Conservation (phyloP, 2,797 vertebrate species). For the Lagothrix lagotricha region DNA sequence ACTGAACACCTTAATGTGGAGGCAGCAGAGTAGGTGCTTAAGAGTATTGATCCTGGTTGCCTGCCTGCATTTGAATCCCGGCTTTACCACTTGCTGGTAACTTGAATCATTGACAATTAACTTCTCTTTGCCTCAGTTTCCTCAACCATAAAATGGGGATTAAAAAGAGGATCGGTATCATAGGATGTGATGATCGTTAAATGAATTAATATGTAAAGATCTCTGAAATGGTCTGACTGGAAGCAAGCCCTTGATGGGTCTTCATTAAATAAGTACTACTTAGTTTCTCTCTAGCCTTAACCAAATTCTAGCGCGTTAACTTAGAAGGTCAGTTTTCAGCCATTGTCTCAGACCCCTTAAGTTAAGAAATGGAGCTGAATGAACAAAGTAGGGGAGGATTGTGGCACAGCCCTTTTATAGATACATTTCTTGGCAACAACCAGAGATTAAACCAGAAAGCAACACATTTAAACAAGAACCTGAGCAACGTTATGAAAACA, state of each 20-base stretch:
- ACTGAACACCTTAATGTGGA: too few species aligned
- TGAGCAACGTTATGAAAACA: conserved; percentile 45
- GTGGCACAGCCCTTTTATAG: not conserved
- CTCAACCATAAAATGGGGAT: not conserved
- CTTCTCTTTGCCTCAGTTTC: not conserved
- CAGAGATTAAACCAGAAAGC: conserved; percentile 48
- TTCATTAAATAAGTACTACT: not conserved
- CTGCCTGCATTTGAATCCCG: not conserved
- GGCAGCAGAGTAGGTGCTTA: not conserved
- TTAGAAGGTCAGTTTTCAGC: not conserved
- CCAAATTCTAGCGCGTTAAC: not conserved
- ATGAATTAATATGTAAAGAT: not conserved
- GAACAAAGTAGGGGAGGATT: not conserved
- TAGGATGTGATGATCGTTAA: not conserved
- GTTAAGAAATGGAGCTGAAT: not conserved
- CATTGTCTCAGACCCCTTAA: not conserved
- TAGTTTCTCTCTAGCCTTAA: not conserved
- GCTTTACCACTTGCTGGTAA: not conserved
- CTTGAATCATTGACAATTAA: not conserved
- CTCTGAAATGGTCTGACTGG: not conserved
- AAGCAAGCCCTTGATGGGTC: not conserved
- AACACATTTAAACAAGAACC: conserved; percentile 42
- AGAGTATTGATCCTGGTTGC: not conserved
- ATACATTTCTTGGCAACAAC: conserved; percentile 31
- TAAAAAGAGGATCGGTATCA: not conserved